Evolutionary conservation across 2,888 invertebrate species (phyloP).

Genomic region (Neoascia interrupta): DNA sequence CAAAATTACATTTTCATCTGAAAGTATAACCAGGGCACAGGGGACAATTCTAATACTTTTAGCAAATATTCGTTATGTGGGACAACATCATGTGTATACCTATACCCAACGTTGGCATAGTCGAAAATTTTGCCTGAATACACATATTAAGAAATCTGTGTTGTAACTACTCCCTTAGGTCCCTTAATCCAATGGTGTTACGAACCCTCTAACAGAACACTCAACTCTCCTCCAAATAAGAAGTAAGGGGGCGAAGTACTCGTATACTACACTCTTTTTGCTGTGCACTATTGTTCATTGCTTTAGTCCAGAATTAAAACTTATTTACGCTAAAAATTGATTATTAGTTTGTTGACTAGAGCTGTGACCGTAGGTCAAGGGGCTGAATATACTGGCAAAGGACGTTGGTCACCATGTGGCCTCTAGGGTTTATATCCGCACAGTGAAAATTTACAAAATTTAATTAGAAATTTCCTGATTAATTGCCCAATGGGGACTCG

Average conservation of each 20-base stretch:
- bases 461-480: slow-evolving; percentile 62
- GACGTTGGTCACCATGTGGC: slow-evolving; percentile 34
- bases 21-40: too few relatives aligned
- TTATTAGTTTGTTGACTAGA: slow-evolving; percentile 27
- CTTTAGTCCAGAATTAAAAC: slow-evolving; percentile 30
- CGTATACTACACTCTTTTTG: slow-evolving; percentile 3
- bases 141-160: slow-evolving; percentile 11
- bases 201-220: neutral
- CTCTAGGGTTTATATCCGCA: slow-evolving; percentile 19
- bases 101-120: neutral
- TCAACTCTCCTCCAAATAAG: neutral
- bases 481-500: slow-evolving; percentile 31
- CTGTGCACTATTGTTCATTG: neutral
- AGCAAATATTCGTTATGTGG: slow-evolving; percentile 22
- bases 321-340: slow-evolving; percentile 49
- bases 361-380: neutral
- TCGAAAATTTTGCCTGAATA: slow-evolving; percentile 1
- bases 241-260: neutral
- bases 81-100: slow-evolving; percentile 3
- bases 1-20: slow-evolving; percentile 31
- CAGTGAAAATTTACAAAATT: slow-evolving; percentile 34
- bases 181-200: slow-evolving; percentile 22
- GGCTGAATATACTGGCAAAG: neutral
- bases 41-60: too few relatives aligned
- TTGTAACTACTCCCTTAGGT: slow-evolving; percentile 16